phyloP scores from a whole-genome alignment of 1,140 invertebrate species.

The Prorops nasuta region DNA sequence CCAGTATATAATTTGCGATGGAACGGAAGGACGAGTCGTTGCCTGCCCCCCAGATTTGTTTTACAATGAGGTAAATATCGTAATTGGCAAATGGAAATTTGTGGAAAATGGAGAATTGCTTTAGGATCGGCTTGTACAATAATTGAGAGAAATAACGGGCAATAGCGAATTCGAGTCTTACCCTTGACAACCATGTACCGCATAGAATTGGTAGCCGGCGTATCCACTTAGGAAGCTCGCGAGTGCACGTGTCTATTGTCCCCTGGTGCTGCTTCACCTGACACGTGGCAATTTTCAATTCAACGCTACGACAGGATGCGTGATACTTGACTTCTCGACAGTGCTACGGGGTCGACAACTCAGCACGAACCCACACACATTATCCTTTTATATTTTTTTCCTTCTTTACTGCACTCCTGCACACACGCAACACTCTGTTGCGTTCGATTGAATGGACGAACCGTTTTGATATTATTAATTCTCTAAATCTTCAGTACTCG shows the following conservation, averaged over 20 bases:
- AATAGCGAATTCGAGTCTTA: too few species aligned
- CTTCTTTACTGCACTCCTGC: too few species aligned
- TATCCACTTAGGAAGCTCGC: slow-evolving; percentile 25
- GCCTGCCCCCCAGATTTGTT: slow-evolving; percentile 15
- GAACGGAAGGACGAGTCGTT: neutral
- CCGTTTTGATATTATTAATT: too few species aligned
- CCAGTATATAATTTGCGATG: slow-evolving; percentile 17
- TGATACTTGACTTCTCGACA: slow-evolving; percentile 38
- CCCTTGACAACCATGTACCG: slow-evolving; percentile 23
- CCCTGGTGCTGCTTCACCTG: slow-evolving; percentile 44
- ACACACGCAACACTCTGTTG: too few species aligned
- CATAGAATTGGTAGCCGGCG: slow-evolving; percentile 7
- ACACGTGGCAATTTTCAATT: slow-evolving; percentile 48
- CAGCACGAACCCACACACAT: slow-evolving; percentile 4
- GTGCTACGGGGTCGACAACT: slow-evolving; percentile 11
- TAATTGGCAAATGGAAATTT: neutral
- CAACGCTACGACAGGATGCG: slow-evolving; percentile 6
- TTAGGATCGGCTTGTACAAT: too few species aligned
- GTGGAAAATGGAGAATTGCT: neutral
- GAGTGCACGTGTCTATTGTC: slow-evolving; percentile 38
- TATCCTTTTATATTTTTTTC: slow-evolving; percentile 1
- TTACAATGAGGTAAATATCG: slow-evolving; percentile 19
- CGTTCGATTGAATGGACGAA: too few species aligned
- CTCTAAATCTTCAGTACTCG: too few species aligned
- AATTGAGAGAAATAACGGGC: too few species aligned